Percentiles rank a stretch among this genome's conserved stretches.
These are phyloP conservation scores for Netelia inedita DNA, from an alignment of 2,888 invertebrate genomes.

Conservation along the genomic window DNA sequence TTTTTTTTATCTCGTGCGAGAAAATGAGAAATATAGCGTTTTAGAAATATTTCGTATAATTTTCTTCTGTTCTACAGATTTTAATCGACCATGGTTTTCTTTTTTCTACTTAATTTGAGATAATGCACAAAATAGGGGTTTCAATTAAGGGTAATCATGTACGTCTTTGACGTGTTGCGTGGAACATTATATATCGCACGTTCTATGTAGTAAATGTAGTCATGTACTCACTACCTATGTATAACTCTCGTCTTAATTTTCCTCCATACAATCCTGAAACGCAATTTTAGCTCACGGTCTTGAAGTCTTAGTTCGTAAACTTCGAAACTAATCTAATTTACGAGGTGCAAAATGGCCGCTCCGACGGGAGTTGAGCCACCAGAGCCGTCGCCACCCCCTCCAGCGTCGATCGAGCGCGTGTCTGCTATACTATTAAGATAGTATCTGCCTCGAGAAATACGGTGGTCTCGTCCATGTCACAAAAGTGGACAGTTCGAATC, in stretches of 20 bases:
- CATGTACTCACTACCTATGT: conserved; percentile 72
- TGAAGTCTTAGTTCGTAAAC: conserved; percentile 75
- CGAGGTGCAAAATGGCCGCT: conserved; percentile 79
- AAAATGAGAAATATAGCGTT: neutral
- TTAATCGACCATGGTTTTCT: neutral
- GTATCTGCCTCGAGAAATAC: conserved; percentile 35
- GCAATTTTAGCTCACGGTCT: conserved; percentile 56
- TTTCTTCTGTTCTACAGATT: neutral
- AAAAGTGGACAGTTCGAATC: conserved; percentile 17
- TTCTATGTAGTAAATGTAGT: conserved; percentile 69
- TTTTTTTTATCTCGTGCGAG: neutral
- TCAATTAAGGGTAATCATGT: neutral
- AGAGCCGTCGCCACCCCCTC: conserved; percentile 33
- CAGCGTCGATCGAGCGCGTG: conserved; percentile 26
- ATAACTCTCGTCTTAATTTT: conserved; percentile 76
- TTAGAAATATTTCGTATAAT: too few species aligned
- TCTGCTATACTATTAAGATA: conserved; percentile 23
- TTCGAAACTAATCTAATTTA: conserved; percentile 83
- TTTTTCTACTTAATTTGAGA: neutral
- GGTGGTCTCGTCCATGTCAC: conserved; percentile 21
- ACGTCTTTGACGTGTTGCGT: neutral
- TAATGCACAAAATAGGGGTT: neutral
- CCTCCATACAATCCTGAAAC: conserved; percentile 74
- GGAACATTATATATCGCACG: conserved; percentile 70
- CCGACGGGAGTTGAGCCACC: conserved; percentile 29